These are phyloP conservation scores for Proterorhinus semilunaris DNA, from an alignment of 2,113 vertebrate genomes.

Conservation along the genomic window DNA sequence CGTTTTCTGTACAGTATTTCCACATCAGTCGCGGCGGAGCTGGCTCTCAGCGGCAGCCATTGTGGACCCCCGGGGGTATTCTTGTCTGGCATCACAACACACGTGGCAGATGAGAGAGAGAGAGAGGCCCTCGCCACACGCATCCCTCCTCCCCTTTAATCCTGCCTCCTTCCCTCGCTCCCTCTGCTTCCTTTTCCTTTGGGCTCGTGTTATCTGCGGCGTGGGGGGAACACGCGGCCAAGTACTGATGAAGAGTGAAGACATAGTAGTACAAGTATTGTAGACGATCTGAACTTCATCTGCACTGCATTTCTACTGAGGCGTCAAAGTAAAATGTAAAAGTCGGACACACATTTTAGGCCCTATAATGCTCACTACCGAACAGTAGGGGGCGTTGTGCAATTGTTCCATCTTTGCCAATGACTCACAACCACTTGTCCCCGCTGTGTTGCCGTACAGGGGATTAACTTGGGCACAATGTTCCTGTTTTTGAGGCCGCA, in stretches of 20 bases:
- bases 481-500: too few relatives aligned
- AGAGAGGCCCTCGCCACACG: slow-evolving; percentile 62
- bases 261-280: background rate
- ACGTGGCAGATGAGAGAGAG: slow-evolving; percentile 72
- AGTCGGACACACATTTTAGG: too few relatives aligned
- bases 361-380: too few relatives aligned
- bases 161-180: slow-evolving; percentile 34
- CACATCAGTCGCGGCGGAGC: slow-evolving; percentile 66
- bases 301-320: too few relatives aligned
- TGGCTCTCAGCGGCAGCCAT: slow-evolving; percentile 59
- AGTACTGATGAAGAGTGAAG: background rate
- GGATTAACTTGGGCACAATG: too few relatives aligned
- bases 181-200: slow-evolving; percentile 29
- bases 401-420: too few relatives aligned
- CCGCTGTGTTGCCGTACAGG: too few relatives aligned
- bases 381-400: too few relatives aligned
- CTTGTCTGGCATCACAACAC: slow-evolving; percentile 73
- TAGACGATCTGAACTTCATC: background rate
- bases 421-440: too few relatives aligned
- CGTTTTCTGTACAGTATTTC: slow-evolving; percentile 52
- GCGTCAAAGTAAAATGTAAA: too few relatives aligned
- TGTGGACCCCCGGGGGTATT: slow-evolving; percentile 69
- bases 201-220: slow-evolving; percentile 2
- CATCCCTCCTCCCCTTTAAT: slow-evolving; percentile 59
- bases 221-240: background rate